Evolutionary conservation across 2,797 vertebrate genomes (phyloP), one percentile per base, ranked within the genome.

Genomic region (Calcarius lapponicus): DNA sequence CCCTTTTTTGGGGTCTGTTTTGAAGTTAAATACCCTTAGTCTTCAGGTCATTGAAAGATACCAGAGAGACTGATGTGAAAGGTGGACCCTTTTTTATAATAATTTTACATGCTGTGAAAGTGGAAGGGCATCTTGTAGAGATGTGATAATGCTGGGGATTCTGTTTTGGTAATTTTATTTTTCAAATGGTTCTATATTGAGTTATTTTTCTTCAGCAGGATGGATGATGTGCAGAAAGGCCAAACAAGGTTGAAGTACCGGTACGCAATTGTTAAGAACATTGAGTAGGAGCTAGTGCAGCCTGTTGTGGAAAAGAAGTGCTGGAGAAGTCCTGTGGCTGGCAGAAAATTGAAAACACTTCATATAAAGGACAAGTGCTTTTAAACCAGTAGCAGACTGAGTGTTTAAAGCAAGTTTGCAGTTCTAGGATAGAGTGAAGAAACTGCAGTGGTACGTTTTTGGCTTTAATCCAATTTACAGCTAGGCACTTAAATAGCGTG

Each of bases 391-490:
- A 40, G n/a, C 62, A 60, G n/a, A 48, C 22, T 11, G 38, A 79
- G n/a, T 34, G 9, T 90, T 93, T 86, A 38, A 93, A 72, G 50
- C 9, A 60, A 43, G 25, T 53, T 48, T 90, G 26, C 4, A 11
- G 71, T 94, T 92, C 67, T 80, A 70, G 64, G 32, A 13, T 58
- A 34, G 69, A 47, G 13, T 21, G 14, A 67, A 43, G 75, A 87
- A 80, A 67, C 65, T 76, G 38, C 36, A 74, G 45, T 71, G 74
- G 38, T 84, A 51, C 20, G 8, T 70, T 64, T 82, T 70, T 87
- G 67, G 53, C 38, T 93, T 85, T 86, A 95, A 96, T 94, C 90
- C 75, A 94, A 6, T 96, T 93, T 91, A 65, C 28, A 86, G 64
- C 71, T 73, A 66, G 62, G 38, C 13, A 21, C 40, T 75, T 90